These are phyloP conservation scores for Tetragonula clypearis DNA, from an alignment of 1,140 invertebrate species.

Conservation along the genomic window DNA sequence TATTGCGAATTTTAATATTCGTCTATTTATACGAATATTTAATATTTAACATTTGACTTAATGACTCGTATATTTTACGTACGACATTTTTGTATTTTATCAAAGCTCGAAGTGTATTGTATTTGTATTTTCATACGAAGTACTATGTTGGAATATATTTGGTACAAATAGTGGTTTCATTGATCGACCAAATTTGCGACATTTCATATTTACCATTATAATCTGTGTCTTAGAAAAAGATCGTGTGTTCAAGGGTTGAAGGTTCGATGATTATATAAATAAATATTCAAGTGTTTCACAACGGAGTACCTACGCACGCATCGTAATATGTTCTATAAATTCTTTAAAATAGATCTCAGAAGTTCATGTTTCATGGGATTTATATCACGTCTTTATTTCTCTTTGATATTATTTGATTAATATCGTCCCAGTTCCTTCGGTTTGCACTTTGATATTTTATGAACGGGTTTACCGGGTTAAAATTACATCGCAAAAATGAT, in stretches of 20 bases:
- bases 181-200: no score
- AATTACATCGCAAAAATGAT: not conserved
- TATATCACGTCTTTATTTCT: not conserved
- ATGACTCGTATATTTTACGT: no score
- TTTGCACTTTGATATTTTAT: slow-evolving; percentile 10
- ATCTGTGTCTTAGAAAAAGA: no score
- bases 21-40: no score
- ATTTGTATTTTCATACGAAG: no score
- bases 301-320: not conserved
- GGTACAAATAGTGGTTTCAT: no score
- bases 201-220: no score
- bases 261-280: not conserved
- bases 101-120: no score
- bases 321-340: not conserved
- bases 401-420: not conserved
- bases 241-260: not conserved
- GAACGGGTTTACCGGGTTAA: not conserved
- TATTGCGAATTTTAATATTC: no score
- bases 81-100: no score
- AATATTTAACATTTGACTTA: no score
- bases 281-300: not conserved
- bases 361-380: not conserved
- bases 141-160: no score
- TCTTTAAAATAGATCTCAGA: not conserved
- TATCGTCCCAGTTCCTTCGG: not conserved